Evolutionary conservation across 2,797 vertebrate species (phyloP), one percentile per base, ranked within the genome.

Genomic region (Sparus aurata): DNA sequence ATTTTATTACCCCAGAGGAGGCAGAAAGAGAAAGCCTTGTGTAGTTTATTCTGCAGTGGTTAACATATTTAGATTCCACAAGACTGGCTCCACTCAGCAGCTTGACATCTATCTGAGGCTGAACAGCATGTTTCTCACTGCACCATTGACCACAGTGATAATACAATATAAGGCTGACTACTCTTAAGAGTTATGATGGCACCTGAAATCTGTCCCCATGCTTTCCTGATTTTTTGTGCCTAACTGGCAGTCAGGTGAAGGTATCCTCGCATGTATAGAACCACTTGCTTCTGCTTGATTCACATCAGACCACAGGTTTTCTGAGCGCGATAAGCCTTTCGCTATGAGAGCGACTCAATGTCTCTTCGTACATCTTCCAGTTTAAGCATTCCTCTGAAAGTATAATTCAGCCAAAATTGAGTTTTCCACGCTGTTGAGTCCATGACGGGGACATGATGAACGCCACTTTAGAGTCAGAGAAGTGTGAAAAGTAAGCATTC

Each of bases 361-460:
- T 80, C 57, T 82, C 25, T 52, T 45, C 13, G n/a, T 18, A 66
- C 67, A 69, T 74, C 80, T 82, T 79, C 73, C 77, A 73, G 70
- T 64, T 34, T 62, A 82, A 78, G 63, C 59, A 73, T 54, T 77
- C 30, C 43, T 82, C 75, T 87, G 38, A 85, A 88, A 85, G 46
- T 81, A 47, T 77, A 84, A 78, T 81, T 72, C 70, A 65, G 72
- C 25, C 68, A 74, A 79, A 91, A 91, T 84, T 66, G 77, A 83
- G 79, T 82, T 89, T 89, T 87, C 71, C 76, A 80, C 60, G 1
- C 73, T 80, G 74, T 67, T 76, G 73, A 80, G 75, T 82, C 72
- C 67, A 64, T 91, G 87, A 91, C 78, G 52, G 71, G 69, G 55
- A 87, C 79, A 80, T 73, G 82, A 87, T 80, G 64, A 87, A 79